Evolutionary conservation across 2,888 invertebrate species (phyloP).

Genomic region (Lamellibrachia satsuma): DNA sequence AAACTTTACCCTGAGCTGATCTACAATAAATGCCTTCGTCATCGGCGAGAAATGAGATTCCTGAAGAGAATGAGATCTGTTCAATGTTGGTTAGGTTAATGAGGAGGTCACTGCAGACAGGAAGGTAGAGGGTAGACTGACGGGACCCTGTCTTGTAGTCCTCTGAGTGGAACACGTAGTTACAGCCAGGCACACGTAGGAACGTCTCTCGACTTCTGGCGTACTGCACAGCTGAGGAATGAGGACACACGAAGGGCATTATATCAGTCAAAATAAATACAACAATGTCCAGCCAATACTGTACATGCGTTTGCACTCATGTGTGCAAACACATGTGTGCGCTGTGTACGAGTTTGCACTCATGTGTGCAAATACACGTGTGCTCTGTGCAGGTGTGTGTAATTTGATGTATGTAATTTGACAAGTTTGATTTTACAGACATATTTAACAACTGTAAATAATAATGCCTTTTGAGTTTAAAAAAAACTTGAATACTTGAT

Average conservation of each 20-base stretch:
- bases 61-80: neutral
- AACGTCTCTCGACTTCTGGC: neutral
- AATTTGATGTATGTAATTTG: no score
- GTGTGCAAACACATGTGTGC: no score
- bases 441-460: no score
- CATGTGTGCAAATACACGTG: no score
- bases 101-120: neutral
- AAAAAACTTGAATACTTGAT: no score
- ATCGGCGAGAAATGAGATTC: neutral
- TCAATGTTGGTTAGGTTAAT: neutral
- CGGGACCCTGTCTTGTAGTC: neutral
- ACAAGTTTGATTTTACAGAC: no score
- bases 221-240: neutral
- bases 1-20: neutral
- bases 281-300: neutral
- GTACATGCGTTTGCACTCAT: no score
- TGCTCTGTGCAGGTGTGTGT: no score
- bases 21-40: neutral
- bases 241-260: neutral
- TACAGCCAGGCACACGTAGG: neutral
- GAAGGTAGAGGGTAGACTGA: neutral
- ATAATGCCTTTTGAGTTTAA: no score
- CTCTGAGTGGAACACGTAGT: constrained; percentile 12
- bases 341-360: no score
- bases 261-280: neutral